Conservation (phyloP, 1,140 invertebrate genomes). For the Drosophila nigromelanica region DNA sequence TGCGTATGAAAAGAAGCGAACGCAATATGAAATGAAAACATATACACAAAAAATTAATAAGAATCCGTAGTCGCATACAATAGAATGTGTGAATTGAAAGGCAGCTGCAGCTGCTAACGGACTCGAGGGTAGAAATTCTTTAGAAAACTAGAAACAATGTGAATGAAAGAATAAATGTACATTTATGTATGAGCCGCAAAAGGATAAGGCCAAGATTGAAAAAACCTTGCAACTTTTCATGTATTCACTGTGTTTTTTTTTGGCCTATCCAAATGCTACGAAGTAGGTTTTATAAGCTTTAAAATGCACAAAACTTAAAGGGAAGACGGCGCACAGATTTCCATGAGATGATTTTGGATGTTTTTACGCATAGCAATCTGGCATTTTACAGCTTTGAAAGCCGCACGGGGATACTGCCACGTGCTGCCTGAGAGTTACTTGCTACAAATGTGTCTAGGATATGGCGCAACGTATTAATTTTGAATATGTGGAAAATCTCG, state of each 20-base stretch:
- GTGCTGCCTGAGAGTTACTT: conserved; percentile 45
- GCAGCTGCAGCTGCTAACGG: conserved; percentile 28
- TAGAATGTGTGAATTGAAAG: conserved; percentile 36
- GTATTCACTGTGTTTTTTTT: not conserved
- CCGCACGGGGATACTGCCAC: conserved; percentile 58
- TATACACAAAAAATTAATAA: conserved; percentile 26
- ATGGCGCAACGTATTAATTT: conserved; percentile 79
- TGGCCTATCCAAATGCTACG: conserved; percentile 18
- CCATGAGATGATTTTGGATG: conserved; percentile 22
- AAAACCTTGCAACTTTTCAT: conserved; percentile 18
- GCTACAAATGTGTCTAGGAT: conserved; percentile 77
- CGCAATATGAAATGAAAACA: conserved; percentile 17
- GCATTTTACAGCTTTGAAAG: conserved; percentile 63
- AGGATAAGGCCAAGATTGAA: not conserved
- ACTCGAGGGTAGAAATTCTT: conserved; percentile 22
- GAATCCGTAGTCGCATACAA: conserved; percentile 11
- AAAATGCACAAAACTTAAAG: conserved; percentile 38
- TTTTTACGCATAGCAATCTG: conserved; percentile 36
- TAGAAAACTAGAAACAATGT: conserved; percentile 43
- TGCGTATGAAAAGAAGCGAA: not conserved
- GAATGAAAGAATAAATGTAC: conserved; percentile 8
- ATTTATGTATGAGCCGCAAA: conserved; percentile 1
- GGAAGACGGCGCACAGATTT: conserved; percentile 21
- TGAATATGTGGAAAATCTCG: conserved; percentile 81
- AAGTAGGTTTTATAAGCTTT: conserved; percentile 42